A percentile compares a stretch with the other conserved stretches of the same genome.
Evolutionary conservation across 2,113 vertebrate species (phyloP).

Genomic region (Pelvicachromis taeniatus): DNA sequence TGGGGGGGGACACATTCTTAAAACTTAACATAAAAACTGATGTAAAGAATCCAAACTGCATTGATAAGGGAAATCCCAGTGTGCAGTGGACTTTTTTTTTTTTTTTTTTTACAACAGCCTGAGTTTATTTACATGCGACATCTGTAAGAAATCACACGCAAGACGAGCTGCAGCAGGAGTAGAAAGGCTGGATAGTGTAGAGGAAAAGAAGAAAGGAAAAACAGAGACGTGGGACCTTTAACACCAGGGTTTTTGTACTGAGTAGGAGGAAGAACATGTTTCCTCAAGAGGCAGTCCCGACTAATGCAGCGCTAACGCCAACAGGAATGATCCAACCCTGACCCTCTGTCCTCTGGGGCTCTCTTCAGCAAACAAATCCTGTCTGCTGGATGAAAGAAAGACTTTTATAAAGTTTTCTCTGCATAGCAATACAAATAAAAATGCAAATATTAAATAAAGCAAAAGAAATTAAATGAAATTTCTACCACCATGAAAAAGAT

Average conservation of each 20-base stretch:
- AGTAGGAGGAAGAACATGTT: slow-evolving; percentile 15
- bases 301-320: not conserved
- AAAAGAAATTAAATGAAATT: not conserved
- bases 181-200: not conserved
- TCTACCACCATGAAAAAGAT: not conserved
- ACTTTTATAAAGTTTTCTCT: not conserved
- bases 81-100: not conserved
- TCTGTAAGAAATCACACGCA: not conserved
- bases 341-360: not conserved
- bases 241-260: not conserved
- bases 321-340: not conserved
- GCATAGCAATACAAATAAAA: not conserved
- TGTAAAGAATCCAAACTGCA: not conserved
- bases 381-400: not conserved
- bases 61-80: not conserved
- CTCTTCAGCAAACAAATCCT: not conserved
- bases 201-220: not conserved
- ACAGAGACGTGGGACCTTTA: not conserved
- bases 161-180: not conserved
- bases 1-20: not conserved
- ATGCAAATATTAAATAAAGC: not conserved
- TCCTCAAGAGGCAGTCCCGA: not conserved
- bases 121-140: not conserved
- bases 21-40: not conserved
- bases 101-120: not conserved